Conservation (phyloP, 2,888 invertebrate species). For the Leptogaster cylindrica region DNA sequence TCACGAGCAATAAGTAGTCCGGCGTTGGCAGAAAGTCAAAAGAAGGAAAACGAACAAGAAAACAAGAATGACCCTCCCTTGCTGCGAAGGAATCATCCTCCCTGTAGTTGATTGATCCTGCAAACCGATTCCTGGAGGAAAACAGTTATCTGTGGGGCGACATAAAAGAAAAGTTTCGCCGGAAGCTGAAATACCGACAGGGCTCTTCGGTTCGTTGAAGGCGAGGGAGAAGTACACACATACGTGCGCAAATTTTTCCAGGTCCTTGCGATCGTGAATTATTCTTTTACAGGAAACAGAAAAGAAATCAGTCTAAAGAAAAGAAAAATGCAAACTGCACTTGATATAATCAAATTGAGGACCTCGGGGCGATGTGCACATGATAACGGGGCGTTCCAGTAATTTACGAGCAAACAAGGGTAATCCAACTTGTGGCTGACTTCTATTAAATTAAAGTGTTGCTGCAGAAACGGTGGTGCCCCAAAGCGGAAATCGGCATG, state of each 20-base stretch:
- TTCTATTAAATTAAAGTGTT: constrained; percentile 28
- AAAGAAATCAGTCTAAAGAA: constrained; percentile 14
- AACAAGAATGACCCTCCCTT: constrained; percentile 21
- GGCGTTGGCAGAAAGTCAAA: not conserved
- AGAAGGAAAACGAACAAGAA: not conserved
- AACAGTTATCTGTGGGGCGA: constrained; percentile 36
- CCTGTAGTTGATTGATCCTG: constrained; percentile 24
- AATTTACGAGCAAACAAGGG: constrained; percentile 32
- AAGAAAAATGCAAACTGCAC: constrained; percentile 35
- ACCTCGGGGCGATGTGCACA: constrained; percentile 24
- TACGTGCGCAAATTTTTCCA: not conserved
- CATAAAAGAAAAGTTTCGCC: constrained; percentile 33
- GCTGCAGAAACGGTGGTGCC: not conserved
- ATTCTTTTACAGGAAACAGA: not conserved
- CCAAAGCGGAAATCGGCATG: too few species aligned
- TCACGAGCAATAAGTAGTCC: constrained; percentile 29
- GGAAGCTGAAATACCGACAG: constrained; percentile 18
- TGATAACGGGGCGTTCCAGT: constrained; percentile 23
- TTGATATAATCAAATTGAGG: constrained; percentile 37
- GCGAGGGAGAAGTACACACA: not conserved
- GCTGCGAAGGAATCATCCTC: too few species aligned
- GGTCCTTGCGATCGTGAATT: not conserved
- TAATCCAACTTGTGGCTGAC: constrained; percentile 31
- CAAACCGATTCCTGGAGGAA: constrained; percentile 30
- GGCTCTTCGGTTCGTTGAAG: constrained; percentile 10